A percentile compares a stretch with the other conserved stretches of the same genome.
These are phyloP conservation scores for Rhegmatorhina hoffmannsi DNA, from an alignment of 2,113 vertebrate genomes.

Conservation along the genomic window DNA sequence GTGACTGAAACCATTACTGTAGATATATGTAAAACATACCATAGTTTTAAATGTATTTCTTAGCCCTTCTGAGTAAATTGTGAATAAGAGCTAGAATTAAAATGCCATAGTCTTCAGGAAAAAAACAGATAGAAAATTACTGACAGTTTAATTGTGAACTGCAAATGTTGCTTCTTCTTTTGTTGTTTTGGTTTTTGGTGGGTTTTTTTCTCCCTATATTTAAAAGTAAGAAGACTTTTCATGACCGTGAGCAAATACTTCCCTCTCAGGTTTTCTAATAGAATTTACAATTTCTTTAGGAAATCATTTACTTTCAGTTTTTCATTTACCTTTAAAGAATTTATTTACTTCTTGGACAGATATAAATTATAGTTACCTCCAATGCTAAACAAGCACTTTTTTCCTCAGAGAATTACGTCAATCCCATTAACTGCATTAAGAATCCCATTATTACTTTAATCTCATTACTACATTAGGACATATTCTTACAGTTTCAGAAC, in stretches of 20 bases:
- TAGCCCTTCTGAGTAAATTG: not conserved
- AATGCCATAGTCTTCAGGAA: not conserved
- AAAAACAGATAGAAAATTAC: not conserved
- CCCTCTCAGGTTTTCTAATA: not conserved
- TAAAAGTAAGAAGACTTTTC: not conserved
- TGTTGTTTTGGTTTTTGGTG: not conserved
- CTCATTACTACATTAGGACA: not conserved
- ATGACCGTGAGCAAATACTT: not conserved
- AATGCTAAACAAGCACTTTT: not conserved
- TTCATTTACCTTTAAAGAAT: not conserved
- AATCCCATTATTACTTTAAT: not conserved
- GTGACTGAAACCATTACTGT: not conserved
- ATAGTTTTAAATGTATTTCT: not conserved
- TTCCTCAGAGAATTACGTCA: not conserved
- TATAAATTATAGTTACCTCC: not conserved
- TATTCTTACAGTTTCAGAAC: not conserved
- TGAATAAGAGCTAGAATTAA: not conserved
- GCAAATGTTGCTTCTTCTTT: not conserved
- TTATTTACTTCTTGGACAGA: not conserved
- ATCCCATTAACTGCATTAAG: not conserved
- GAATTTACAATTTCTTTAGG: not conserved
- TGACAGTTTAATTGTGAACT: not conserved
- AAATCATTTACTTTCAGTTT: not conserved
- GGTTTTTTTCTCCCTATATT: not conserved
- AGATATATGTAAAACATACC: accelerated